phyloP scores from a whole-genome alignment of 2,113 vertebrate genomes.

The Larimichthys polyactis region DNA sequence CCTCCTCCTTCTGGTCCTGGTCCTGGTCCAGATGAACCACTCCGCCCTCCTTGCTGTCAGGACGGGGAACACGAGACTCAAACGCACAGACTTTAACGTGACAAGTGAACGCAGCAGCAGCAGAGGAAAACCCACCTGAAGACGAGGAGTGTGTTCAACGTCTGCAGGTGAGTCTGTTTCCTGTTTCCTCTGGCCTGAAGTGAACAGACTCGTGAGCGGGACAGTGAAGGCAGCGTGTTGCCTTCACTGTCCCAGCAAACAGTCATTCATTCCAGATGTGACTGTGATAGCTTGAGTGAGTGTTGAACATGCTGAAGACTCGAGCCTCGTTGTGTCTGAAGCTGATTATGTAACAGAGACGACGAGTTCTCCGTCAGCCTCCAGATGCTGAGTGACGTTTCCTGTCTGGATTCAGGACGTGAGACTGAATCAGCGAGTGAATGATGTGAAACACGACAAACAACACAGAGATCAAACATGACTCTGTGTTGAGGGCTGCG shows the following conservation, averaged over 20 bases:
- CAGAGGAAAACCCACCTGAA: neutral
- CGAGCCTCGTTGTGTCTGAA: neutral
- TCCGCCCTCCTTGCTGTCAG: slow-evolving; percentile 44
- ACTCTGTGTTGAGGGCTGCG: too few species aligned
- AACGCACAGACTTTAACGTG: too few species aligned
- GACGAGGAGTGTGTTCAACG: too few species aligned
- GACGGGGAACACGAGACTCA: too few species aligned
- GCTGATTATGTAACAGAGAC: slow-evolving; percentile 6
- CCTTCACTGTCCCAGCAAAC: neutral
- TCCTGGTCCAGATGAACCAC: slow-evolving; percentile 33
- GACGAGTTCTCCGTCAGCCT: neutral
- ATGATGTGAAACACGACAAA: too few species aligned
- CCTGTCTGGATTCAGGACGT: too few species aligned
- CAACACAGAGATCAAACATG: too few species aligned
- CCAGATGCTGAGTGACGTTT: slow-evolving; percentile 2
- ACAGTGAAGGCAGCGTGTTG: neutral
- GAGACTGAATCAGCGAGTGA: too few species aligned
- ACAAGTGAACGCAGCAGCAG: too few species aligned
- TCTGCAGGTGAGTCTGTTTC: slow-evolving; percentile 25
- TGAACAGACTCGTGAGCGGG: too few species aligned
- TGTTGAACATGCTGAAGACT: too few species aligned
- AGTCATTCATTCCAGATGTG: neutral
- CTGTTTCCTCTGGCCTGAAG: neutral
- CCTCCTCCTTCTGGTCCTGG: slow-evolving; percentile 25
- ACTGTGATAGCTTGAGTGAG: too few species aligned